Evolutionary conservation across 2,797 vertebrate genomes (phyloP), one percentile per base, ranked within the genome.

Genomic region (Cirrhinus mrigala): DNA sequence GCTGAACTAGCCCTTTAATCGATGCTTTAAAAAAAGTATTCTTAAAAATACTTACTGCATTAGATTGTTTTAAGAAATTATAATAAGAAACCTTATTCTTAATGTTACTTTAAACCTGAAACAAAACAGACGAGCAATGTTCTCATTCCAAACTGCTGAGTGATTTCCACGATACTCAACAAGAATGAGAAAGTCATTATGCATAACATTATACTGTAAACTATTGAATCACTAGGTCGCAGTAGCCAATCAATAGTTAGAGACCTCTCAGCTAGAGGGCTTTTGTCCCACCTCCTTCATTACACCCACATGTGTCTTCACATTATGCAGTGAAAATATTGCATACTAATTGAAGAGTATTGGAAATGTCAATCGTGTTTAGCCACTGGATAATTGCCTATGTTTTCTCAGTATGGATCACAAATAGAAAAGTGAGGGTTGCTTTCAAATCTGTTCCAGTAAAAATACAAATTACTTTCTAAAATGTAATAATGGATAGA

Each of bases 191-290:
- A 82, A 82, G 40, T 48, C 69, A 52, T 83, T 15, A 64, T 56
- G 54, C 20, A 64, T 76, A 50, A 73, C 14, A 48, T n/a, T 73
- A 18, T 18, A 66, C 71, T 76, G 20, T 22, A 68, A 29, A 58
- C 50, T 78, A 70, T 46, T 77, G 48, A 78, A 58, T 69, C 11
- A 52, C 29, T 84, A 46, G 15, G n/a, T 74, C 73, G 4, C 74
- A 79, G 75, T 56, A 70, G 50, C 16, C 64, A 70, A 48, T 84
- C 64, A 70, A 84, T 58, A 78, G 64, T 79, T 84, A 60, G 50
- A 79, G 27, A 60, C 12, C 8, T 70, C 64, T 70, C 50, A 56
- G 76, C 76, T 85, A 48, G 20, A 79, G 52, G 52, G 6, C 40
- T 40, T 77, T 62, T 29, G 37, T 74, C 48, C 16, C 52, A 71